phyloP scores from a whole-genome alignment of 2,888 invertebrate genomes.

The Trachelus iudaicus region DNA sequence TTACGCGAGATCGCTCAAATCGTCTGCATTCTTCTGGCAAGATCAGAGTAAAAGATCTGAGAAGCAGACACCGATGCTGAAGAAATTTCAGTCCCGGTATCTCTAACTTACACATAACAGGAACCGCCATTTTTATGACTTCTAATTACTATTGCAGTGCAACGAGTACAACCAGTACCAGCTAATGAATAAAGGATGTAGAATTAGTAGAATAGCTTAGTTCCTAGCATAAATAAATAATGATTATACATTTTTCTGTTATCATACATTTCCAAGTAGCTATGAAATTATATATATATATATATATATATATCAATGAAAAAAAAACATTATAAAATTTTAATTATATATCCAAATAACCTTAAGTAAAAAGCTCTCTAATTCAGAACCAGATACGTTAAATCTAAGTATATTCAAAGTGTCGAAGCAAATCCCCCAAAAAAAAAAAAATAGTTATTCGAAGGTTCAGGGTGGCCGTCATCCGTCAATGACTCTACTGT shows the following conservation, averaged over 20 bases:
- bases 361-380: no score
- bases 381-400: background rate
- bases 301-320: background rate
- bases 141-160: background rate
- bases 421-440: background rate
- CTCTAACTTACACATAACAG: background rate
- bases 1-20: constrained; percentile 17
- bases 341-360: background rate
- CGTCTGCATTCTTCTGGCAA: constrained; percentile 16
- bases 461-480: background rate
- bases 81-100: background rate
- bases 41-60: constrained; percentile 2
- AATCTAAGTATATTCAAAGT: background rate
- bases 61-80: background rate
- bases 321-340: background rate
- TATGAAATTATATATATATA: background rate
- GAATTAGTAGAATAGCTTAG: background rate
- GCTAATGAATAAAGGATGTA: background rate
- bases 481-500: background rate
- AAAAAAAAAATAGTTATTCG: background rate
- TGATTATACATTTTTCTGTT: background rate
- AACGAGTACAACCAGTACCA: background rate
- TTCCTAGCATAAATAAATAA: background rate
- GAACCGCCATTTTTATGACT: background rate
- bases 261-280: background rate